A percentile compares a stretch with the other conserved stretches of the same genome.
Evolutionary conservation across 2,888 invertebrate genomes (phyloP).

Genomic region (Nudaria mundana): DNA sequence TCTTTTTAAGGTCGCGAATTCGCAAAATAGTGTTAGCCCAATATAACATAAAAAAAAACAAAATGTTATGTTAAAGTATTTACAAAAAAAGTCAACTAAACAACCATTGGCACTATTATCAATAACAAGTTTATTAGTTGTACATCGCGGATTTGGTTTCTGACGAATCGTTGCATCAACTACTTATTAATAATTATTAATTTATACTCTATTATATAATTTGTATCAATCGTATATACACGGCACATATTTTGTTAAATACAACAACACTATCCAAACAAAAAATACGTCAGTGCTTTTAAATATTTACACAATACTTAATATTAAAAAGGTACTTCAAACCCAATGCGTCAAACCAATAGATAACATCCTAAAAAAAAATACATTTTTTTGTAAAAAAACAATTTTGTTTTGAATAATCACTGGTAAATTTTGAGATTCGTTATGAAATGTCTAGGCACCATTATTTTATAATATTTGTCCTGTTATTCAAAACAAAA

Average conservation of each 20-base stretch:
- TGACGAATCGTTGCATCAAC: slow-evolving; percentile 39
- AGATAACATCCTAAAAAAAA: too few species aligned
- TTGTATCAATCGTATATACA: slow-evolving; percentile 74
- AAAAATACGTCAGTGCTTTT: slow-evolving; percentile 61
- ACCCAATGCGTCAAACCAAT: too few species aligned
- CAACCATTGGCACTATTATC: slow-evolving; percentile 65
- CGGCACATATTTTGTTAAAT: slow-evolving; percentile 70
- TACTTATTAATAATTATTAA: slow-evolving; percentile 25
- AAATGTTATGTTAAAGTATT: slow-evolving; percentile 28
- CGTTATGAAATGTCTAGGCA: slow-evolving; percentile 15
- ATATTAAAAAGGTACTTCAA: slow-evolving; percentile 63
- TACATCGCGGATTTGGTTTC: slow-evolving; percentile 76
- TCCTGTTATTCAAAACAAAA: slow-evolving; percentile 32
- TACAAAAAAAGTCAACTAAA: slow-evolving; percentile 39
- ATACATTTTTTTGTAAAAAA: slow-evolving; percentile 30
- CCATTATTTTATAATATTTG: slow-evolving; percentile 15
- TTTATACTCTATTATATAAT: slow-evolving; percentile 40
- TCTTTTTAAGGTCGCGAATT: too few species aligned
- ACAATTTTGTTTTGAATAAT: slow-evolving; percentile 34
- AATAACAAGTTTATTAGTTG: slow-evolving; percentile 54
- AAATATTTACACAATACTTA: slow-evolving; percentile 69
- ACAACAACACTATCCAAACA: slow-evolving; percentile 53
- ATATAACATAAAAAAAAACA: slow-evolving; percentile 7
- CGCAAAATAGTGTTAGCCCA: neutral
- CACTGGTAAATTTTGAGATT: slow-evolving; percentile 12